A percentile compares a stretch with the other conserved stretches of the same genome.
Conservation (phyloP, 2,797 vertebrate genomes). For the Enteromius unitaeniatus region DNA sequence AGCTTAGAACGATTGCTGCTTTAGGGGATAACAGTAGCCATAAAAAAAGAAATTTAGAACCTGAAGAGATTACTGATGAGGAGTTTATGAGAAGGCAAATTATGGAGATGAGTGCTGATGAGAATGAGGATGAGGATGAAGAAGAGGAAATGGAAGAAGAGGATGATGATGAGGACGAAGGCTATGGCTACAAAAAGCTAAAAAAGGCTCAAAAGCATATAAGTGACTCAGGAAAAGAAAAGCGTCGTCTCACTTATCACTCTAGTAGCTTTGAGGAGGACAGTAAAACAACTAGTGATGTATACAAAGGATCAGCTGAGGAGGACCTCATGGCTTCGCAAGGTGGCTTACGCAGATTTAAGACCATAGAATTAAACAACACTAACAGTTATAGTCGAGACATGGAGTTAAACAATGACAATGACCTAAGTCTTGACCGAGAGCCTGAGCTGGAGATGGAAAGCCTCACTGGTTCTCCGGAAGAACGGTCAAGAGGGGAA, state of each 20-base stretch:
- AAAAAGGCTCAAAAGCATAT: constrained; percentile 85
- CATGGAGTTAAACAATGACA: constrained; percentile 87
- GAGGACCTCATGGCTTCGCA: constrained; percentile 89
- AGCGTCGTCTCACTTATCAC: constrained; percentile 87
- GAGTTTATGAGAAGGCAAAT: constrained; percentile 98
- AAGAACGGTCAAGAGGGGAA: constrained; percentile 94
- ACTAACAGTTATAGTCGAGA: constrained; percentile 90
- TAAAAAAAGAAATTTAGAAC: constrained; percentile 77
- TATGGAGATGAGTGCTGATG: constrained; percentile 98
- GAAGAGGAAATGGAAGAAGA: constrained; percentile 74
- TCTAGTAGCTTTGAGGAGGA: constrained; percentile 89
- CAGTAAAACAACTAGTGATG: constrained; percentile 82
- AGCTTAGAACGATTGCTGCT: constrained; percentile 85
- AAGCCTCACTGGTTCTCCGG: constrained; percentile 95
- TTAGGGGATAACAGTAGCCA: constrained; percentile 82
- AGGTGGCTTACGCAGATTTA: constrained; percentile 94
- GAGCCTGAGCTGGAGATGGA: constrained; percentile 99
- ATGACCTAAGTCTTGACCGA: constrained; percentile 87
- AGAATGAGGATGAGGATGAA: constrained; percentile 76
- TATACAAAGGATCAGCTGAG: constrained; percentile 78
- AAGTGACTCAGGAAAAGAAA: constrained; percentile 87
- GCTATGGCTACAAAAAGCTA: constrained; percentile 79
- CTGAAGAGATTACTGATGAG: constrained; percentile 88
- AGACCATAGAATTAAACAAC: constrained; percentile 98
- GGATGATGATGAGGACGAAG: constrained; percentile 80